Evolutionary conservation across 1,140 invertebrate species (phyloP), one percentile per base, ranked within the genome.

Genomic region (Lordiphosa clarofinis): DNA sequence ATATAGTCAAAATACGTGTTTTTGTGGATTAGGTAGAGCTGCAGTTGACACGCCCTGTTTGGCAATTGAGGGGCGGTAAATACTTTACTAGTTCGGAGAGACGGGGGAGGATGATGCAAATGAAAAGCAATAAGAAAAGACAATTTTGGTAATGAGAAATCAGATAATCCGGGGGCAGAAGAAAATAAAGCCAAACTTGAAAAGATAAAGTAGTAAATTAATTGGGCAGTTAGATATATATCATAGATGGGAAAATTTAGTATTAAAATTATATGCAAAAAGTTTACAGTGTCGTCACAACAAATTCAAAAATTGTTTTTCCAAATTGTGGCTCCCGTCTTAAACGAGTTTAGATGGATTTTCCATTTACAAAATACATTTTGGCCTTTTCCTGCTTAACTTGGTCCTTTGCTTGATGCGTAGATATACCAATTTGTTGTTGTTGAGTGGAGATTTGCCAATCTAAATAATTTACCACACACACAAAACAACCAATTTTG

Each of bases 391-490:
- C 4, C 21, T 5, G 4, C 21, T 31, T 31, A 31, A 31, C 28
- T 31, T 31, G 6, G 7, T 31, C 28, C 28, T 47, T 39, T 36
- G 40, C 35, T 4, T 37, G 48, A 11, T 46, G 11, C 10, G 9
- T 24, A 24, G 4, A 24, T 6, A 24, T 24, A 24, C 21, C 21
- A 24, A 24, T 24, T 7, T 38, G 36, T 21, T 50, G 54, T 54
- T 54, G 53, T 46, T 37, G 33, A 31, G 7, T 56, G 64, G 61
- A 71, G 72, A 71, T 76, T 75, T 50, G 48, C 47, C 73, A 76
- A 76, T 76, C 73, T 76, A 72, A 76, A 76, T 75, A 75, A 75
- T 75, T 75, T 75, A 60, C 72, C 72, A 62, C 73, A 71, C 56
- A 56, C 73, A 61, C 42, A 57, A 65, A 39, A 21, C 50, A 61